phyloP scores from a whole-genome alignment of 2,113 vertebrate genomes.

The Ictalurus furcatus region DNA sequence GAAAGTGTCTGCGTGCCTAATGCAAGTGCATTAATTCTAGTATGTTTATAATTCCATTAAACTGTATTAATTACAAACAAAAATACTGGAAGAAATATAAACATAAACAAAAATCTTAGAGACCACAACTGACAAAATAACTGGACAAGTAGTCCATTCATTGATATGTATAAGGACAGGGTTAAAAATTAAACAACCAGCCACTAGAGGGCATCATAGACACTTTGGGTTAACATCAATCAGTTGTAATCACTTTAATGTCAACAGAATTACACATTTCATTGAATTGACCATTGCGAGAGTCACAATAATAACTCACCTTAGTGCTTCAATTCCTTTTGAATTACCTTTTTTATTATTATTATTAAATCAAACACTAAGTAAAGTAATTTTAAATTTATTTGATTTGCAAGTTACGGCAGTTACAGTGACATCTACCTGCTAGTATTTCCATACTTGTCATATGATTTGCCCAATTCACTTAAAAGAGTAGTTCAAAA shows the following conservation, averaged over 20 bases:
- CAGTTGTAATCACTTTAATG: background rate
- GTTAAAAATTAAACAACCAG: background rate
- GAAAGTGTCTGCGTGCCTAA: background rate
- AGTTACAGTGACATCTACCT: background rate
- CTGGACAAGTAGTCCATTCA: background rate
- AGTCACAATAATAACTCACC: background rate
- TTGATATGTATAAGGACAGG: background rate
- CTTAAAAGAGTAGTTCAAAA: background rate
- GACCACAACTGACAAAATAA: background rate
- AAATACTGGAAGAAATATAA: slow-evolving; percentile 1
- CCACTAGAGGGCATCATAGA: slow-evolving; percentile 1
- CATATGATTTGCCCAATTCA: background rate
- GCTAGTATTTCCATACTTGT: background rate
- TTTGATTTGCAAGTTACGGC: background rate
- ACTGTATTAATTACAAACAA: background rate
- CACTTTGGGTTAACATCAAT: background rate
- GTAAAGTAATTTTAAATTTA: background rate
- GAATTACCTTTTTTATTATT: background rate
- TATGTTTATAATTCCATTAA: background rate
- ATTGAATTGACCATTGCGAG: background rate
- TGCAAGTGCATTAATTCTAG: background rate
- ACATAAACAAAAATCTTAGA: background rate
- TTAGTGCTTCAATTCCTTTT: background rate
- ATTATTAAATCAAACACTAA: background rate
- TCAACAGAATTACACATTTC: background rate